A percentile compares a stretch with the other conserved stretches of the same genome.
Conservation (phyloP, 2,113 vertebrate species). For the Poicephalus meyeri region DNA sequence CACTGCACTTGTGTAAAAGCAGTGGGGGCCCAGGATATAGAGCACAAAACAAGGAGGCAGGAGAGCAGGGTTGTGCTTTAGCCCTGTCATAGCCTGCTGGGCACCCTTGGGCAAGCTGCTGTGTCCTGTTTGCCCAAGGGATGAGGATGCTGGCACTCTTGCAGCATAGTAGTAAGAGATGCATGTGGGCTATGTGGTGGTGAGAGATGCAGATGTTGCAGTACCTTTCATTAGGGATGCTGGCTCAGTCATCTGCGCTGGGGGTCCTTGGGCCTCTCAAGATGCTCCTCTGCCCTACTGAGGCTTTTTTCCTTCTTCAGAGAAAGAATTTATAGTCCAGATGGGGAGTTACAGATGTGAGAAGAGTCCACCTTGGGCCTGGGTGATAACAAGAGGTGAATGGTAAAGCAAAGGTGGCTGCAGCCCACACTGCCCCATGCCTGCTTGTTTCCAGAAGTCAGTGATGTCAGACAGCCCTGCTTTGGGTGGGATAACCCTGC, state of each 20-base stretch:
- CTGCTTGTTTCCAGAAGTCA: background rate
- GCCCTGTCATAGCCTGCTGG: background rate
- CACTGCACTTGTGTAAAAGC: background rate
- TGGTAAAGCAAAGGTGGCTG: background rate
- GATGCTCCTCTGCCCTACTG: background rate
- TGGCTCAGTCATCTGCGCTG: rapidly evolving
- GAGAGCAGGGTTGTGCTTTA: background rate
- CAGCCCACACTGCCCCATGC: too few species aligned
- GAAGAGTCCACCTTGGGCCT: background rate
- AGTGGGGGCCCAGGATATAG: rapidly evolving
- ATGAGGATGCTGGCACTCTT: background rate
- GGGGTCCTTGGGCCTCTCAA: background rate
- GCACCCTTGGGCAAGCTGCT: background rate
- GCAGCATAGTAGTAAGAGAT: background rate
- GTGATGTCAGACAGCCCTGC: background rate
- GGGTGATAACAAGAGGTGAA: background rate
- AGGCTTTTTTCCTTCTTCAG: background rate
- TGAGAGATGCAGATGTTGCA: background rate
- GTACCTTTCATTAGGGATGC: background rate
- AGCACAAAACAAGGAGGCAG: background rate
- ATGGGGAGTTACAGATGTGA: background rate
- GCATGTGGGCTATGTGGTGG: background rate
- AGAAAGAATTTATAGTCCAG: background rate
- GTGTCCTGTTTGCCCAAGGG: background rate
- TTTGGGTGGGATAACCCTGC: background rate